These are phyloP conservation scores for Myzus persicae DNA, from an alignment of 1,140 invertebrate species.

Conservation along the genomic window DNA sequence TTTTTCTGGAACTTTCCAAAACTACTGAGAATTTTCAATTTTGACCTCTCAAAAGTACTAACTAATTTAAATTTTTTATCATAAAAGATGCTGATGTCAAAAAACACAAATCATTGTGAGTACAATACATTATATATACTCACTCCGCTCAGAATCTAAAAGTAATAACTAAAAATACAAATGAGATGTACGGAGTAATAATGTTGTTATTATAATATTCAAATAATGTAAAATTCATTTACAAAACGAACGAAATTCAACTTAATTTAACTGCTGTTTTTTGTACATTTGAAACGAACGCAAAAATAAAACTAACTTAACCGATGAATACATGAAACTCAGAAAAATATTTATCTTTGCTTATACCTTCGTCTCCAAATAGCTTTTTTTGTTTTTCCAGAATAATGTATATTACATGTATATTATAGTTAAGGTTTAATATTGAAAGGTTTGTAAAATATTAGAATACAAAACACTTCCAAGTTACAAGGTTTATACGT, in stretches of 20 bases:
- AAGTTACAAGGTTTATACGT: not conserved
- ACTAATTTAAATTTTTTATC: too few relatives aligned
- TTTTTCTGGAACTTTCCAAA: too few relatives aligned
- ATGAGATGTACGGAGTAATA: not conserved
- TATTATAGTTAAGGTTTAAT: not conserved
- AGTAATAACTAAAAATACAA: not conserved
- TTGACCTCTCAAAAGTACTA: too few relatives aligned
- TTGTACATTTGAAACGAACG: not conserved
- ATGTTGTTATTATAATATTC: not conserved
- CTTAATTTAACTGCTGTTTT: not conserved
- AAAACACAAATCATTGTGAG: too few relatives aligned
- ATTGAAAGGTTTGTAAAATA: not conserved
- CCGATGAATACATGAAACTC: not conserved
- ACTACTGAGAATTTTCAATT: too few relatives aligned
- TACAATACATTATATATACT: too few relatives aligned
- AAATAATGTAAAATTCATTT: not conserved
- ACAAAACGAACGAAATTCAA: too few relatives aligned
- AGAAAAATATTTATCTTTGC: not conserved
- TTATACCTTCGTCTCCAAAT: not conserved
- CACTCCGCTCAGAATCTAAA: too few relatives aligned
- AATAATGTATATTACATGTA: not conserved
- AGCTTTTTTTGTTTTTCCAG: not conserved
- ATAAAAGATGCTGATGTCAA: too few relatives aligned
- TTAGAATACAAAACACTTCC: not conserved
- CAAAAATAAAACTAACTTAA: not conserved